Evolutionary conservation across 2,888 invertebrate species (phyloP).

Genomic region (Idaea biselata): DNA sequence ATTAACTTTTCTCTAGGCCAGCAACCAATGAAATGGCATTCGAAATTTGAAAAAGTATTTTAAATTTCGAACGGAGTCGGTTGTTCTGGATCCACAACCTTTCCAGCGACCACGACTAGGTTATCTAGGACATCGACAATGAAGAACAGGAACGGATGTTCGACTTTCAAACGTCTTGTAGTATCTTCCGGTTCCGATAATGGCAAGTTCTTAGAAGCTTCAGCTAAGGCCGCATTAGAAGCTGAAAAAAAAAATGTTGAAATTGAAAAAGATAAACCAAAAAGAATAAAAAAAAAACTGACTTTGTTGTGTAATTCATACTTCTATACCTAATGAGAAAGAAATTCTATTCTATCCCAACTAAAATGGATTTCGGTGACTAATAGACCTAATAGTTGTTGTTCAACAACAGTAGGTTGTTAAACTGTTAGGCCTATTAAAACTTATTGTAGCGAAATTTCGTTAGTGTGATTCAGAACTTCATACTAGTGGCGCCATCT

Average conservation of each 20-base stretch:
- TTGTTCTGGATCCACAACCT: conserved; percentile 75
- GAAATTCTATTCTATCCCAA: too few relatives aligned
- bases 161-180: conserved; percentile 69
- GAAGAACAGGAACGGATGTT: conserved; percentile 84
- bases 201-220: conserved; percentile 59
- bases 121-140: conserved; percentile 80
- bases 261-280: background rate
- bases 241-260: conserved; percentile 35
- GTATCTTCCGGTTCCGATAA: conserved; percentile 39
- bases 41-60: conserved; percentile 10
- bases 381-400: too few relatives aligned
- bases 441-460: too few relatives aligned
- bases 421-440: too few relatives aligned
- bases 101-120: conserved; percentile 81
- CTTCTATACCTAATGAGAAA: too few relatives aligned
- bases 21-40: background rate
- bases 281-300: too few relatives aligned
- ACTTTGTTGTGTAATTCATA: too few relatives aligned
- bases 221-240: conserved; percentile 37
- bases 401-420: too few relatives aligned
- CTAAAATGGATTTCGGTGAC: too few relatives aligned
- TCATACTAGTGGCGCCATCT: background rate
- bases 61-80: conserved; percentile 51
- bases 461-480: too few relatives aligned
- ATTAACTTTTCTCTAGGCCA: background rate